A percentile compares a stretch with the other conserved stretches of the same genome.
These are phyloP conservation scores for Eristalinus aeneus DNA, from an alignment of 2,888 invertebrate genomes.

Conservation along the genomic window DNA sequence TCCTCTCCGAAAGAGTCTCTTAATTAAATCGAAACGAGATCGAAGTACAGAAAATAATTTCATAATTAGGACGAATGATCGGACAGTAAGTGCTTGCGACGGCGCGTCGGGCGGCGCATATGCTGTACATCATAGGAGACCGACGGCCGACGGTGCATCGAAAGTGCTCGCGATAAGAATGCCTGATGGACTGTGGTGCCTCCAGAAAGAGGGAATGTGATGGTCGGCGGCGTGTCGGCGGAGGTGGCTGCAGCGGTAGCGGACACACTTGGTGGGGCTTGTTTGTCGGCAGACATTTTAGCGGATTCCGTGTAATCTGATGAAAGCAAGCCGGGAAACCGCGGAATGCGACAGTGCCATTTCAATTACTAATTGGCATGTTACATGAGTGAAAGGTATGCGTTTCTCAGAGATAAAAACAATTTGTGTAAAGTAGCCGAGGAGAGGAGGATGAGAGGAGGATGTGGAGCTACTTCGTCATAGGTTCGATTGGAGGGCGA, in stretches of 20 bases:
- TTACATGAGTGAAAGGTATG: conserved; percentile 43
- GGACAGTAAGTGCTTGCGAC: conserved; percentile 59
- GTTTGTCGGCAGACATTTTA: conserved; percentile 48
- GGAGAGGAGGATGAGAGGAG: too few relatives aligned
- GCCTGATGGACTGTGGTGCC: neutral
- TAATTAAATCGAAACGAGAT: conserved; percentile 55
- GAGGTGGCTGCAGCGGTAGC: neutral
- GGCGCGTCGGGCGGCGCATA: neutral
- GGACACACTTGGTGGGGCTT: neutral
- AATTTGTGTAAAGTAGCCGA: too few relatives aligned
- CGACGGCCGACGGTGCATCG: conserved; percentile 28
- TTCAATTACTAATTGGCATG: conserved; percentile 62
- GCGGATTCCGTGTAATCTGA: conserved; percentile 57
- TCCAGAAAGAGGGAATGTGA: neutral
- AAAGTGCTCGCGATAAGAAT: conserved; percentile 48
- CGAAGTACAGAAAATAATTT: conserved; percentile 58
- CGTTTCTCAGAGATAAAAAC: conserved; percentile 1
- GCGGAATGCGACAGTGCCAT: conserved; percentile 45
- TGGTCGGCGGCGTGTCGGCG: too few relatives aligned
- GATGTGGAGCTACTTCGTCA: too few relatives aligned
- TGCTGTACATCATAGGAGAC: conserved; percentile 47
- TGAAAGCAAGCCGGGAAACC: conserved; percentile 36
- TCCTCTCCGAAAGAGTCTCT: neutral
- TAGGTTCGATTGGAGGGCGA: too few relatives aligned
- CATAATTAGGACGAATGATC: conserved; percentile 62